Evolutionary conservation across 2,888 invertebrate genomes (phyloP).

Genomic region (Hypomecis punctinalis): DNA sequence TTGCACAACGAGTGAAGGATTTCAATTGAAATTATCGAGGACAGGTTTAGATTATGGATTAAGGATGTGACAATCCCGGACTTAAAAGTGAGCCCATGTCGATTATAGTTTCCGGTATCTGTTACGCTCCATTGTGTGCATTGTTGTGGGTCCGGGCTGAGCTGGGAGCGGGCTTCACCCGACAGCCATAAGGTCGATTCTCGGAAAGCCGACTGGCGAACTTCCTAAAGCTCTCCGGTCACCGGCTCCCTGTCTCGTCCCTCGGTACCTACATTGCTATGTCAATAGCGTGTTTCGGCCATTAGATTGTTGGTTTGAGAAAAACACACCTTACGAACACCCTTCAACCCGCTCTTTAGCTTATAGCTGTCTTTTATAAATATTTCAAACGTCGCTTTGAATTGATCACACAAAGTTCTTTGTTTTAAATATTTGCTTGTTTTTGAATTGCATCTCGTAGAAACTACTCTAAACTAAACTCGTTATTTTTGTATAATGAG

Average conservation of each 20-base stretch:
- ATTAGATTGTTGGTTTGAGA: constrained; percentile 58
- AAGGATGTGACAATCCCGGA: constrained; percentile 58
- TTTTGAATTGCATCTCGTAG: constrained; percentile 13
- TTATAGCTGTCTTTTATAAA: not conserved
- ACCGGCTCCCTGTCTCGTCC: constrained; percentile 55
- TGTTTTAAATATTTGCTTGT: constrained; percentile 9
- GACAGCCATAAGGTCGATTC: constrained; percentile 63
- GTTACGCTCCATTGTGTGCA: constrained; percentile 68
- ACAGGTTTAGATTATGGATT: constrained; percentile 52
- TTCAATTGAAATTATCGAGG: constrained; percentile 50
- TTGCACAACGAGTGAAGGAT: constrained; percentile 51
- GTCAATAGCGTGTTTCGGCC: constrained; percentile 67
- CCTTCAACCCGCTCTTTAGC: constrained; percentile 36
- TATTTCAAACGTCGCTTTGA: constrained; percentile 5
- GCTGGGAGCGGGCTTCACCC: constrained; percentile 59
- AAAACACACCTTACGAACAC: constrained; percentile 53
- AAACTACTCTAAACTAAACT: constrained; percentile 38
- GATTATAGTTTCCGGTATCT: constrained; percentile 78
- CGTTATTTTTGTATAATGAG: constrained; percentile 45
- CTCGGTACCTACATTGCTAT: constrained; percentile 64
- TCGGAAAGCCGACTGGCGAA: constrained; percentile 65
- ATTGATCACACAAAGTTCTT: constrained; percentile 7
- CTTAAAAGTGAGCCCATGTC: constrained; percentile 67
- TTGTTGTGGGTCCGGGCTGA: constrained; percentile 56
- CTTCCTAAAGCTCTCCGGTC: constrained; percentile 49